Percentiles rank a stretch among this genome's conserved stretches.
These are phyloP conservation scores for Apantesis nais DNA, from an alignment of 2,888 invertebrate species.

Conservation along the genomic window DNA sequence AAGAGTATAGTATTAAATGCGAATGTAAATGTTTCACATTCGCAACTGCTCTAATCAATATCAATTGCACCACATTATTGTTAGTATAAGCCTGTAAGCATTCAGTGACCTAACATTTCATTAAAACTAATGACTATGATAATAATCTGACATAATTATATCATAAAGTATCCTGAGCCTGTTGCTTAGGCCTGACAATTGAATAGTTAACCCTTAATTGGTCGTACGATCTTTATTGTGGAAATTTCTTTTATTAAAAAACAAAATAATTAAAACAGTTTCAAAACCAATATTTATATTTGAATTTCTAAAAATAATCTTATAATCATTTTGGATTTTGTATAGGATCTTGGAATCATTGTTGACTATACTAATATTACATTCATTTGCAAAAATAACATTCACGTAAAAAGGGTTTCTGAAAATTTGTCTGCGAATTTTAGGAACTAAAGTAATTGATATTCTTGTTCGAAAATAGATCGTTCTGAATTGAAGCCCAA, in stretches of 20 bases:
- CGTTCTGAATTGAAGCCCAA: background rate
- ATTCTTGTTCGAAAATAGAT: background rate
- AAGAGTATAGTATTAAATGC: no score
- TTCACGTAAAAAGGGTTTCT: background rate
- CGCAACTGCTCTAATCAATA: no score
- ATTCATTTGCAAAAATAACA: background rate
- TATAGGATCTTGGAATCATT: background rate
- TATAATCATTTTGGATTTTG: background rate
- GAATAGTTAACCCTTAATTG: conserved; percentile 25
- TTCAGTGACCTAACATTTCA: conserved; percentile 17
- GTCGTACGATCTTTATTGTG: conserved; percentile 28
- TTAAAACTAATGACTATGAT: conserved; percentile 17
- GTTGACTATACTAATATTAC: background rate
- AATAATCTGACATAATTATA: conserved; percentile 22
- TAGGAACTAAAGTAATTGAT: background rate
- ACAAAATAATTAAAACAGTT: conserved; percentile 6
- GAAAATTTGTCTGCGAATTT: background rate
- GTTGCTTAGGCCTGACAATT: conserved; percentile 18
- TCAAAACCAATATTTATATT: background rate
- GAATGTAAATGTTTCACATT: no score
- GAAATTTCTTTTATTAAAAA: no score
- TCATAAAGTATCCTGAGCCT: conserved; percentile 20
- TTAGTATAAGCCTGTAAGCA: conserved; percentile 10
- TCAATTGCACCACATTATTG: conserved; percentile 11
- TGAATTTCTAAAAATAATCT: background rate